Evolutionary conservation across 2,797 vertebrate genomes (phyloP).

Genomic region (Onychomys arenicola): DNA sequence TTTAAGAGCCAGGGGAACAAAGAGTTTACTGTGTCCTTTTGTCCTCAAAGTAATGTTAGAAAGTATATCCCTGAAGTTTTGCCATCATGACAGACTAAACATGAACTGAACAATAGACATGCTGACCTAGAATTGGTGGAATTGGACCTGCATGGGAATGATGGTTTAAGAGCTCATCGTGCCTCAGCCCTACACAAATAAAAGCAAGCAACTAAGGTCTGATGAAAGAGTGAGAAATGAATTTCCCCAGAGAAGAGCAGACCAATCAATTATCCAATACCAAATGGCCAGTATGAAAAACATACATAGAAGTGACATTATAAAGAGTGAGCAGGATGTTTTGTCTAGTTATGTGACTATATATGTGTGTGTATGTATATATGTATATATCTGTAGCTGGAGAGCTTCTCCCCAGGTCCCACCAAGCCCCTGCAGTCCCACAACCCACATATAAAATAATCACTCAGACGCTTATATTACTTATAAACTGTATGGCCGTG

Average conservation of each 20-base stretch:
- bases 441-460: no score
- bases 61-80: neutral
- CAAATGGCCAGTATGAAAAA: no score
- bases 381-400: no score
- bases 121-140: neutral
- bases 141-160: neutral
- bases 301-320: neutral
- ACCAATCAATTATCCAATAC: neutral
- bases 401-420: no score
- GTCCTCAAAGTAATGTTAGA: neutral
- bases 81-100: neutral
- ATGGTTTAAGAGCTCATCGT: no score
- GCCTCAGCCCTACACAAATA: neutral
- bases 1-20: neutral
- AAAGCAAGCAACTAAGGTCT: neutral
- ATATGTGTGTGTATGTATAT: rapidly evolving
- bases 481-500: no score
- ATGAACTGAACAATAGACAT: no score
- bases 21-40: neutral
- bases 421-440: no score
- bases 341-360: neutral
- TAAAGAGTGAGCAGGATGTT: neutral
- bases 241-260: neutral
- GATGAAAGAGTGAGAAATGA: neutral
- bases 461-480: no score